A percentile compares a stretch with the other conserved stretches of the same genome.
Conservation (phyloP, 2,113 vertebrate species). For the Heterotis niloticus region DNA sequence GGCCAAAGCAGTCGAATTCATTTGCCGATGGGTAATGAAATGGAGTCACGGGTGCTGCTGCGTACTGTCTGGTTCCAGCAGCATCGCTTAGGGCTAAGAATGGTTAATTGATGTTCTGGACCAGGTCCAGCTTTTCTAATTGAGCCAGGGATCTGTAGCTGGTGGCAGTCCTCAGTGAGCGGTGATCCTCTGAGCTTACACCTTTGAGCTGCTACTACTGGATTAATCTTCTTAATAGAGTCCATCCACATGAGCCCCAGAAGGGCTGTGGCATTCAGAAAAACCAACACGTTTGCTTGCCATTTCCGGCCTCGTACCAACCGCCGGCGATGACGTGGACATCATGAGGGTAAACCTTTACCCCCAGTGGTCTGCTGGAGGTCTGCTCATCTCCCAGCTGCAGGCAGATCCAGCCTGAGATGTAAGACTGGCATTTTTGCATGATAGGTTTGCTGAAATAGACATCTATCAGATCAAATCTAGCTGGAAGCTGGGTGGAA, state of each 20-base stretch:
- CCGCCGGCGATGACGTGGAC: background rate
- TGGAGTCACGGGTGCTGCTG: background rate
- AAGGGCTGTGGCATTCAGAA: slow-evolving; percentile 43
- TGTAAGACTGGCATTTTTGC: background rate
- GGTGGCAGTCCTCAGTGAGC: slow-evolving; percentile 53
- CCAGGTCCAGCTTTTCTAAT: slow-evolving; percentile 20
- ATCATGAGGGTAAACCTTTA: background rate
- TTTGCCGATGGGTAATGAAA: background rate
- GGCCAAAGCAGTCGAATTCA: too few relatives aligned
- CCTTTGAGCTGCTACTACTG: slow-evolving; percentile 51
- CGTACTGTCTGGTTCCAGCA: background rate
- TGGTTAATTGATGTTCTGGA: slow-evolving; percentile 27
- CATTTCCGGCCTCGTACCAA: background rate
- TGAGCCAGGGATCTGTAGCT: slow-evolving; percentile 39
- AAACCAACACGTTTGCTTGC: background rate
- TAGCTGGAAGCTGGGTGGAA: too few relatives aligned
- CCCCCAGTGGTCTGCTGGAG: background rate
- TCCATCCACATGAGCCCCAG: slow-evolving; percentile 41
- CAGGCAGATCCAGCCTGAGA: background rate
- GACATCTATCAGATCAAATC: too few relatives aligned
- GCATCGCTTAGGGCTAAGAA: background rate
- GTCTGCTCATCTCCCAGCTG: background rate
- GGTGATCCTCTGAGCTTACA: slow-evolving; percentile 58
- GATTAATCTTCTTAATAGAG: slow-evolving; percentile 65
- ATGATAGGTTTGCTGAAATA: background rate